Conservation (phyloP, 1,140 invertebrate genomes). For the Caenorhabditis brenneri region DNA sequence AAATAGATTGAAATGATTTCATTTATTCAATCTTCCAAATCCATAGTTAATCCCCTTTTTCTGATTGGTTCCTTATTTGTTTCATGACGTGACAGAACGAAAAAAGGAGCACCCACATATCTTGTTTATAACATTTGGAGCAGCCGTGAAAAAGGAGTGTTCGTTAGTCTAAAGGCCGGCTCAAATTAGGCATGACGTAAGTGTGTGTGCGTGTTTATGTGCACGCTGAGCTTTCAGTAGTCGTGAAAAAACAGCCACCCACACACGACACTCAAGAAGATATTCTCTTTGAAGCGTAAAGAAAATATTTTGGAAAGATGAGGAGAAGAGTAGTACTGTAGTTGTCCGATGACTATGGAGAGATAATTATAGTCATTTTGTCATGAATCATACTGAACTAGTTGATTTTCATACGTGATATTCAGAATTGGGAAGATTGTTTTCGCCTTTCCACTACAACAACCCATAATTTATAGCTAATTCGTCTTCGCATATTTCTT, state of each 20-base stretch:
- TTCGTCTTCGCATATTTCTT: too few species aligned
- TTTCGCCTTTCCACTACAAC: not conserved
- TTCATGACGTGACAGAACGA: not conserved
- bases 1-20: constrained; percentile 6
- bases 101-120: not conserved
- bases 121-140: constrained; percentile 31
- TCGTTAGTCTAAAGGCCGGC: constrained; percentile 7
- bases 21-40: not conserved
- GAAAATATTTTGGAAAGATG: not conserved
- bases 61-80: not conserved
- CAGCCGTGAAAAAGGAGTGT: not conserved
- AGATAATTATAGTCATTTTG: not conserved
- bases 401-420: not conserved
- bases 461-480: too few species aligned
- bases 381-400: not conserved
- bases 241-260: constrained; percentile 9
- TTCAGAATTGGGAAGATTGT: not conserved
- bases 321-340: not conserved
- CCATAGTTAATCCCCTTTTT: not conserved
- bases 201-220: constrained; percentile 24
- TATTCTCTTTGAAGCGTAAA: not conserved
- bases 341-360: not conserved
- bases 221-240: constrained; percentile 1
- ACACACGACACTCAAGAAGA: not conserved
- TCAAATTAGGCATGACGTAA: constrained; percentile 39